Evolutionary conservation across 1,140 invertebrate genomes (phyloP), one percentile per base, ranked within the genome.

Genomic region (Colletes gigas): DNA sequence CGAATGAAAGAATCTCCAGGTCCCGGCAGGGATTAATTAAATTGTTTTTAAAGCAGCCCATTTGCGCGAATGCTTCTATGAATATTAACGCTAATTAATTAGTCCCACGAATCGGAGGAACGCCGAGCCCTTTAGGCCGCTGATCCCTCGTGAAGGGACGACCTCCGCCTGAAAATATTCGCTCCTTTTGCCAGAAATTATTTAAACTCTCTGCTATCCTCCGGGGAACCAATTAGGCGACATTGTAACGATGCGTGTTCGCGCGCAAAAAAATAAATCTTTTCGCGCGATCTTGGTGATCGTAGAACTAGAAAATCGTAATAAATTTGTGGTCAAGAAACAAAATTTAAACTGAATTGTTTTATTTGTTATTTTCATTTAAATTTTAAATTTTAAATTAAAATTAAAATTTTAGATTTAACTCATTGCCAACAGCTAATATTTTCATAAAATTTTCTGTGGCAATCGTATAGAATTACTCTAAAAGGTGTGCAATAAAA

Each of bases 11-110:
- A 57, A 73, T 50, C 17, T 44, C 6, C 44, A 62, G 67, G 69
- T 77, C 65, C 41, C 60, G 30, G 54, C n/a, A 17, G 47, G 73
- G 80, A 86, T 82, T 74, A 85, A 83, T 83, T 83, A 77, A 86
- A 86, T 86, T 86, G 84, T 86, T 86, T 86, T 78, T 80, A 83
- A 83, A 75, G 68, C 78, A 59, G 52, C 66, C 57, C 57, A 59
- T 76, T 85, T 55, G 41, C 65, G 17, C 67, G 67, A 9, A 80
- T 14, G 47, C 66, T 41, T 30, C 52, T 73, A 76, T 66, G 68
- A 75, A 83, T 82, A 66, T 85, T 85, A 82, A 85, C 68, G 78
- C 30, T 86, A 77, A 86, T 86, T 86, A 86, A 86, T 86, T 81
- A 67, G 63, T 21, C 52, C n/a, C 54, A 6, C 6, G 66, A 30